phyloP scores from a whole-genome alignment of 1,140 invertebrate genomes.

The Dendrolimus punctatus region DNA sequence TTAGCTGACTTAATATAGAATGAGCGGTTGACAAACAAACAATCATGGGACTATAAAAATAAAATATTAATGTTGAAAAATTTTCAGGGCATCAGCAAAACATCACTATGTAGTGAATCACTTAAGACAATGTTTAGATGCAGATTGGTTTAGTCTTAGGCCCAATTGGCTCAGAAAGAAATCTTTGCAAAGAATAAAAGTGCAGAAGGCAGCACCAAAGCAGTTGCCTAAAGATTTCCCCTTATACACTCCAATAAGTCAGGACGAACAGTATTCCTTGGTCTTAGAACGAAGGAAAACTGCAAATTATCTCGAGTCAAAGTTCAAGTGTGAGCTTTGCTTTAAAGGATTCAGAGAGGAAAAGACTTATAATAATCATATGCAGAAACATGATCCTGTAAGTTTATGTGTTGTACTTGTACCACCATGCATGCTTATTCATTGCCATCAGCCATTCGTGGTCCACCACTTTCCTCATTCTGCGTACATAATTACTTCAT shows the following conservation, averaged over 20 bases:
- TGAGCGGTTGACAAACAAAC: no score
- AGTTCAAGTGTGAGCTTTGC: constrained; percentile 46
- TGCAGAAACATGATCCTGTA: constrained; percentile 60
- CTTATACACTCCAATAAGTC: constrained; percentile 35
- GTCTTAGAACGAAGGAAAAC: constrained; percentile 36
- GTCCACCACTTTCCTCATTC: no score
- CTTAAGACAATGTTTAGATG: constrained; percentile 28
- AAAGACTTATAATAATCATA: constrained; percentile 46
- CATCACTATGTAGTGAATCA: constrained; percentile 48
- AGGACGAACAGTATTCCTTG: constrained; percentile 49
- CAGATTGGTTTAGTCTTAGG: constrained; percentile 31
- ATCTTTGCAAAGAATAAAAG: constrained; percentile 25
- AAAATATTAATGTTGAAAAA: background rate
- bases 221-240: constrained; percentile 46
- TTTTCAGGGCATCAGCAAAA: constrained; percentile 44
- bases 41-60: no score
- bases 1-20: no score
- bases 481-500: no score
- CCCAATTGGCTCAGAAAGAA: constrained; percentile 27
- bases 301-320: constrained; percentile 47
- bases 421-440: no score
- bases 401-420: constrained; percentile 14
- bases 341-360: constrained; percentile 46
- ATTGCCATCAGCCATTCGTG: no score
- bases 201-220: constrained; percentile 16